phyloP scores from a whole-genome alignment of 2,113 vertebrate species.

The Trachemys scripta region DNA sequence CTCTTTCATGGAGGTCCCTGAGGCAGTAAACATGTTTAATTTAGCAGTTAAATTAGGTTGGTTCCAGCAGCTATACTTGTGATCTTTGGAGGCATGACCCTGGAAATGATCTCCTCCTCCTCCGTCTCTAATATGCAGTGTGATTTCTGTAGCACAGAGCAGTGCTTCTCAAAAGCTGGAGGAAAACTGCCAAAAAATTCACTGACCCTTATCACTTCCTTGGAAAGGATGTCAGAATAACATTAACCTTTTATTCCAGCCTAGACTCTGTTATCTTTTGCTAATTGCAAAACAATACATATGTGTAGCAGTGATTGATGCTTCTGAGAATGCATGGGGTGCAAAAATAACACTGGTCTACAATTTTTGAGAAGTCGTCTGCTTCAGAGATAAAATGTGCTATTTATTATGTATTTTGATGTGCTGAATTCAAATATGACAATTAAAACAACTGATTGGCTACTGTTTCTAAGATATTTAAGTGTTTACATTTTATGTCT shows the following conservation, averaged over 20 bases:
- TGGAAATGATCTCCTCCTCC: background rate
- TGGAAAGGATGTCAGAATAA: conserved; percentile 1
- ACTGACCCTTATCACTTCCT: conserved; percentile 14
- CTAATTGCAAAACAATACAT: conserved; percentile 16
- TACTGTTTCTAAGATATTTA: no score
- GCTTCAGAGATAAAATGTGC: no score
- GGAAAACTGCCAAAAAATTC: background rate
- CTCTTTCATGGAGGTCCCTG: background rate
- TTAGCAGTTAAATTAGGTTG: conserved; percentile 48
- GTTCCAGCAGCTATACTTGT: conserved; percentile 30
- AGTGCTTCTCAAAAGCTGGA: background rate
- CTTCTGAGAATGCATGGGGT: conserved; percentile 4
- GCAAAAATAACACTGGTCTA: background rate
- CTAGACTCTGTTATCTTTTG: background rate
- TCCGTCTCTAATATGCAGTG: rapidly evolving
- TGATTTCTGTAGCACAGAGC: conserved; percentile 4
- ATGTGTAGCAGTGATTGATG: background rate
- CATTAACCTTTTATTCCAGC: conserved; percentile 32
- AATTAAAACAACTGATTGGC: no score
- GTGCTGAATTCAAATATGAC: no score
- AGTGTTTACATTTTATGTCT: no score
- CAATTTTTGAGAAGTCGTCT: no score
- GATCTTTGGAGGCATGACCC: conserved; percentile 2
- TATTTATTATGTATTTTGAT: no score
- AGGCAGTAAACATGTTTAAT: conserved; percentile 34